phyloP scores from a whole-genome alignment of 2,797 vertebrate genomes.

The Cirrhinus molitorella region DNA sequence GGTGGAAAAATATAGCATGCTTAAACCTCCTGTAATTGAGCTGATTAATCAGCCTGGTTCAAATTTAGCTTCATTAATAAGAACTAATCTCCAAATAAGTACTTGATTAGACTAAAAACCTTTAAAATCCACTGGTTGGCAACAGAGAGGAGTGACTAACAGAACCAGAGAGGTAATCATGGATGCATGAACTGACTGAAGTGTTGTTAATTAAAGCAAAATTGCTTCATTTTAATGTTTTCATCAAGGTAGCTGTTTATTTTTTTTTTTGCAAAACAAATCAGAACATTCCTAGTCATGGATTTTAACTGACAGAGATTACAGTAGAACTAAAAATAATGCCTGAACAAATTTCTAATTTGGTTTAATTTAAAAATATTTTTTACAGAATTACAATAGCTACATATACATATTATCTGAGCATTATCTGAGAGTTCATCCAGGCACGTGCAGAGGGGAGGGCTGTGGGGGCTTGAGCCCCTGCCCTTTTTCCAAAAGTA shows the following conservation, averaged over 20 bases:
- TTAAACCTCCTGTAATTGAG: conserved; percentile 52
- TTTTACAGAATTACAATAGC: background rate
- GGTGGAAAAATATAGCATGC: conserved; percentile 40
- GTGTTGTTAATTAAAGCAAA: background rate
- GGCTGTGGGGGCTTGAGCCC: no score
- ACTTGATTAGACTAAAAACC: conserved; percentile 43
- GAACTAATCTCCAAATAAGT: conserved; percentile 52
- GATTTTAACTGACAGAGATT: background rate
- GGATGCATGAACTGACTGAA: background rate
- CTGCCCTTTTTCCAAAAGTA: no score
- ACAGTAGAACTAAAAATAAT: background rate
- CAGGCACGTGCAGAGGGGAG: no score
- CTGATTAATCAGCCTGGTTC: conserved; percentile 51
- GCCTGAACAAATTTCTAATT: background rate
- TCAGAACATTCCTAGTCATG: background rate
- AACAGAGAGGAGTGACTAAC: conserved; percentile 22
- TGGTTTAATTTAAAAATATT: no score
- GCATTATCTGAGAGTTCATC: background rate
- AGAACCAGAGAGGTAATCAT: conserved; percentile 13
- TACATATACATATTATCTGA: background rate
- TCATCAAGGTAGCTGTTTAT: background rate
- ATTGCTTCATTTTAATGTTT: background rate
- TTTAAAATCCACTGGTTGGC: conserved; percentile 34
- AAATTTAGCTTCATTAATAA: conserved; percentile 50
- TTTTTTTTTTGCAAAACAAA: background rate